Evolutionary conservation across 2,888 invertebrate genomes (phyloP).

Genomic region (Chaetogeoica ovagalla): DNA sequence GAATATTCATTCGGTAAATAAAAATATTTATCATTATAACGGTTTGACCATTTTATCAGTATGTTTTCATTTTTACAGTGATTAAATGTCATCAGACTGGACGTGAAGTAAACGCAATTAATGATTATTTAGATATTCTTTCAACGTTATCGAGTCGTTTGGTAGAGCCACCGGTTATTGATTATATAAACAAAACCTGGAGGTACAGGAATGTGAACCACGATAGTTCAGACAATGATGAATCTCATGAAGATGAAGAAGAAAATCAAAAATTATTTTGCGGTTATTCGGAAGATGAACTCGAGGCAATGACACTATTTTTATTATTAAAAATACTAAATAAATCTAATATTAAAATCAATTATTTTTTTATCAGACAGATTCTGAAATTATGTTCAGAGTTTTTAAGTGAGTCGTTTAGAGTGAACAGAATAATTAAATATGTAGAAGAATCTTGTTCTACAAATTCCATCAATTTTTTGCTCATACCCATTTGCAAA

Average conservation of each 20-base stretch:
- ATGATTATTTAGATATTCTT: constrained; percentile 46
- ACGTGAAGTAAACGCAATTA: constrained; percentile 37
- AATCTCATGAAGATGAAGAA: constrained; percentile 30
- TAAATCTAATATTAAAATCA: neutral
- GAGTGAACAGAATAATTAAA: constrained; percentile 37
- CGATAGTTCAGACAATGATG: constrained; percentile 44
- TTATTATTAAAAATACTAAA: neutral
- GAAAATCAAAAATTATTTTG: constrained; percentile 25
- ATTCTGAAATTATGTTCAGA: constrained; percentile 45
- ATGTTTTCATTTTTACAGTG: constrained; percentile 11
- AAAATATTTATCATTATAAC: neutral
- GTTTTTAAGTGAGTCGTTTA: constrained; percentile 34
- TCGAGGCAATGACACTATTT: constrained; percentile 38
- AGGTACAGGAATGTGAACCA: constrained; percentile 13
- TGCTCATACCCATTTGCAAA: constrained; percentile 68
- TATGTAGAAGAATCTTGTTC: constrained; percentile 39
- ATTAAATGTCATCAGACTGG: constrained; percentile 44
- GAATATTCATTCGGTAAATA: constrained; percentile 40
- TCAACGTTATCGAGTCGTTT: constrained; percentile 39
- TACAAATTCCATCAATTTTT: constrained; percentile 26
- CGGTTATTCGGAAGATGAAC: constrained; percentile 41
- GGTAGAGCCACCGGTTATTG: constrained; percentile 39
- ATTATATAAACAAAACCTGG: constrained; percentile 38
- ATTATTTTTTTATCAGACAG: constrained; percentile 36
- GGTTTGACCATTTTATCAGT: neutral